Conservation (phyloP, 2,113 vertebrate species). For the Bombycilla garrulus region DNA sequence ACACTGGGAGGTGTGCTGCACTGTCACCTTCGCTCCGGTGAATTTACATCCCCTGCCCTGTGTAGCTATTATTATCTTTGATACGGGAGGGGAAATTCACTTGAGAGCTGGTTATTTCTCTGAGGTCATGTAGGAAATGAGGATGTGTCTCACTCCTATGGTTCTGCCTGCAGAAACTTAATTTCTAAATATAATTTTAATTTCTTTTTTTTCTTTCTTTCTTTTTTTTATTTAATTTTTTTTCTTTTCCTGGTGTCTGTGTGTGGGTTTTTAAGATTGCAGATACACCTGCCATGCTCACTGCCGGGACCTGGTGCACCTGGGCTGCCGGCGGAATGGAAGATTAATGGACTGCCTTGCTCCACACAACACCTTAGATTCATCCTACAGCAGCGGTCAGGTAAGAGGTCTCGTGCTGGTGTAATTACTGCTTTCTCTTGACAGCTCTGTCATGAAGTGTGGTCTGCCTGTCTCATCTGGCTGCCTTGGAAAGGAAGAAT, state of each 20-base stretch:
- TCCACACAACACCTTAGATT: conserved; percentile 3
- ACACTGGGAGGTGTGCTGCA: not conserved
- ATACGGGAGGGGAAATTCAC: not conserved
- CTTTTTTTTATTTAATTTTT: rapidly evolving
- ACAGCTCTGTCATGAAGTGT: not conserved
- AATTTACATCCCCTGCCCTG: not conserved
- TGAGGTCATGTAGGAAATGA: not conserved
- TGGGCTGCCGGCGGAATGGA: conserved; percentile 69
- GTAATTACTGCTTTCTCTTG: not conserved
- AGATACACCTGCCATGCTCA: conserved; percentile 74
- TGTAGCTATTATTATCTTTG: not conserved
- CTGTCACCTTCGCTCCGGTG: not conserved
- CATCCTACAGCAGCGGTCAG: not conserved
- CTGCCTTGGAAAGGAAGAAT: not conserved
- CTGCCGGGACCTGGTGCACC: conserved; percentile 73
- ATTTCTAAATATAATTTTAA: not conserved
- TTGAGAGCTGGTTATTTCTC: not conserved
- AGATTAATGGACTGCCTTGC: conserved; percentile 44
- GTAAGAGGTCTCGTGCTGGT: not conserved
- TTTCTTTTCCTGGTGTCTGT: not conserved
- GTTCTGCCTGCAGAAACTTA: not conserved
- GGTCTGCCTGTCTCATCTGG: not conserved
- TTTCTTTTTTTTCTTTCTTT: not conserved
- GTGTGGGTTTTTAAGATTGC: conserved; percentile 66
- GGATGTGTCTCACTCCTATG: not conserved